A percentile compares a stretch with the other conserved stretches of the same genome.
These are phyloP conservation scores for Takifugu flavidus DNA, from an alignment of 2,113 vertebrate genomes.

Conservation along the genomic window DNA sequence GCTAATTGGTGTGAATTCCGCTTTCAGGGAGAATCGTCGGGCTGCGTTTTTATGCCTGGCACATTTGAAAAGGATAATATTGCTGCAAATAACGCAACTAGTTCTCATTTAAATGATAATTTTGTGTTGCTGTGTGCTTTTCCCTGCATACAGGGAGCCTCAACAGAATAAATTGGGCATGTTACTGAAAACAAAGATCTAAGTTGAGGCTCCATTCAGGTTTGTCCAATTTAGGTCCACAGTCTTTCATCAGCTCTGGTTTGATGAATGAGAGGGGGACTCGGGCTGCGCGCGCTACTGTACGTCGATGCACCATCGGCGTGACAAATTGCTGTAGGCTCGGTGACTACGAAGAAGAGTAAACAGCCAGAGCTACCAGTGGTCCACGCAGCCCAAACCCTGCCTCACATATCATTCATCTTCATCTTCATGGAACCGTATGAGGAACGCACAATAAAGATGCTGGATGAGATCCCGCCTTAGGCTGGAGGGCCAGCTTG, in stretches of 20 bases:
- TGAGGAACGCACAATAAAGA: slow-evolving; percentile 42
- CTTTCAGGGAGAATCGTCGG: slow-evolving; percentile 18
- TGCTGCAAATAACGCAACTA: slow-evolving; percentile 30
- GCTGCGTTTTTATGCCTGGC: slow-evolving; percentile 31
- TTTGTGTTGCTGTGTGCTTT: slow-evolving; percentile 22
- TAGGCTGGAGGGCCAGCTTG: slow-evolving; percentile 26
- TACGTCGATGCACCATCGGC: slow-evolving; percentile 39
- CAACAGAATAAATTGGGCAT: slow-evolving; percentile 13
- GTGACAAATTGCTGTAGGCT: slow-evolving; percentile 65
- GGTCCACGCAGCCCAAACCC: slow-evolving; percentile 37
- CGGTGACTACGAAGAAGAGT: slow-evolving; percentile 62
- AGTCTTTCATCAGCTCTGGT: slow-evolving; percentile 47
- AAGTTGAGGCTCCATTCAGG: slow-evolving; percentile 41
- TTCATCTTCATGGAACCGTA: slow-evolving; percentile 64
- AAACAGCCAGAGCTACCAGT: slow-evolving; percentile 47
- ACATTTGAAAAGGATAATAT: slow-evolving; percentile 44
- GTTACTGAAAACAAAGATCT: slow-evolving; percentile 39
- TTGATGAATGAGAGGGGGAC: slow-evolving; percentile 63
- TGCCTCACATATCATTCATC: slow-evolving; percentile 61
- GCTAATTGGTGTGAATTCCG: slow-evolving; percentile 29
- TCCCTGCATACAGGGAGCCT: slow-evolving; percentile 3
- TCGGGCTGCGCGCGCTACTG: slow-evolving; percentile 29
- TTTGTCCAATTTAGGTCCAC: slow-evolving; percentile 48
- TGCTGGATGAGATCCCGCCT: slow-evolving; percentile 29
- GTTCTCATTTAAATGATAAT: slow-evolving; percentile 56